phyloP scores from a whole-genome alignment of 1,140 invertebrate species.

The Musca domestica region DNA sequence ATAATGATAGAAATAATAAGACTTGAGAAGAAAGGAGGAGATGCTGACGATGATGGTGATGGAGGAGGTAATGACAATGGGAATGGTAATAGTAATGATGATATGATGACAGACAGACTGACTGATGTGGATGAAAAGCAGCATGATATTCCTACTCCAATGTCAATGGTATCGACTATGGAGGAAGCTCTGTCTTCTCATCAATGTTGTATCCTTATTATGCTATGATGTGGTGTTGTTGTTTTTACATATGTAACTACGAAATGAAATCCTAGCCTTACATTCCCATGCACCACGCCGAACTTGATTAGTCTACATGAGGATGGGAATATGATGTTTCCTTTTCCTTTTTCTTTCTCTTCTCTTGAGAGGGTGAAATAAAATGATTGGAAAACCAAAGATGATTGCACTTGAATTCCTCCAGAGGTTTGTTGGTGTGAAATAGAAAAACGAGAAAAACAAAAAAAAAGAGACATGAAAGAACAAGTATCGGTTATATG shows the following conservation, averaged over 20 bases:
- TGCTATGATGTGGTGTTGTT: neutral
- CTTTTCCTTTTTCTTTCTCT: too few relatives aligned
- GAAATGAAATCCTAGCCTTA: too few relatives aligned
- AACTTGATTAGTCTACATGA: too few relatives aligned
- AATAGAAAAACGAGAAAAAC: neutral
- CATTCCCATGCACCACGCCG: neutral
- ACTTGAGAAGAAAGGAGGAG: neutral
- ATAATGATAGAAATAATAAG: conserved; percentile 29
- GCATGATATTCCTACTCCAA: neutral
- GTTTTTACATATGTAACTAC: too few relatives aligned
- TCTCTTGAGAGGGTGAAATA: too few relatives aligned
- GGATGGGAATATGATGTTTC: too few relatives aligned
- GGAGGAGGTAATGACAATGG: conserved; percentile 29
- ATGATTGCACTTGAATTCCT: too few relatives aligned
- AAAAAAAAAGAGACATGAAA: neutral
- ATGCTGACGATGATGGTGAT: conserved; percentile 28
- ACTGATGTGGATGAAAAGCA: neutral
- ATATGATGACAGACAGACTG: neutral
- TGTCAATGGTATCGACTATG: too few relatives aligned
- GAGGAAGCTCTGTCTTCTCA: too few relatives aligned
- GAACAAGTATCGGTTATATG: neutral
- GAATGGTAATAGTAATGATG: neutral
- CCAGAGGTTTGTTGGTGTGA: too few relatives aligned
- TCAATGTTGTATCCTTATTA: too few relatives aligned
- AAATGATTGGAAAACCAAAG: too few relatives aligned